Conservation (phyloP, 1,140 invertebrate genomes). For the Coelopa frigida region DNA sequence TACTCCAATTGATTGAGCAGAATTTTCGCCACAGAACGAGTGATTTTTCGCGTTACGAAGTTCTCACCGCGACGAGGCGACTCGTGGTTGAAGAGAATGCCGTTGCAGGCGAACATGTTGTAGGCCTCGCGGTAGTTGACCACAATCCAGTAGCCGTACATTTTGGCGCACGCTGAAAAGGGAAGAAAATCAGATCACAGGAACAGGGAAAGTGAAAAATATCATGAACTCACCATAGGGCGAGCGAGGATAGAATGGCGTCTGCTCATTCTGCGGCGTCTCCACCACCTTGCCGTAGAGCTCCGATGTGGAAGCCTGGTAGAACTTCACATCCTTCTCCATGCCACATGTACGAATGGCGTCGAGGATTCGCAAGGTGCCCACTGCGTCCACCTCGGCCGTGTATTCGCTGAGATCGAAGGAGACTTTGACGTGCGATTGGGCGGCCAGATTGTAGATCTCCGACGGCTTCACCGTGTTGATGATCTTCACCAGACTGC, state of each 20-base stretch:
- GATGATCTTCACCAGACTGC: slow-evolving; percentile 94
- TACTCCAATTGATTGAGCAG: slow-evolving; percentile 75
- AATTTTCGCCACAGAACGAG: slow-evolving; percentile 95
- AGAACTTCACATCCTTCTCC: slow-evolving; percentile 81
- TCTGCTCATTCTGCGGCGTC: slow-evolving; percentile 95
- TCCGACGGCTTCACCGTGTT: slow-evolving; percentile 79
- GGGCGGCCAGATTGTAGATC: slow-evolving; percentile 98
- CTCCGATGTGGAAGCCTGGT: slow-evolving; percentile 98
- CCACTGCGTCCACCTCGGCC: slow-evolving; percentile 97
- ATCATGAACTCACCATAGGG: slow-evolving; percentile 85
- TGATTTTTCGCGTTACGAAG: slow-evolving; percentile 99
- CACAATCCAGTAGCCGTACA: slow-evolving; percentile 99
- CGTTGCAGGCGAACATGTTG: slow-evolving; percentile 96
- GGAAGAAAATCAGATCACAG: background rate
- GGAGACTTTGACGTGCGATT: slow-evolving; percentile 96
- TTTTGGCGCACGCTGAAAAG: slow-evolving; percentile 84
- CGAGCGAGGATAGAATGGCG: slow-evolving; percentile 98
- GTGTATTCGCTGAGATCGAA: slow-evolving; percentile 99
- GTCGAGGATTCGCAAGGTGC: slow-evolving; percentile 89
- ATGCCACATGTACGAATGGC: slow-evolving; percentile 90
- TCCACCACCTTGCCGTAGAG: slow-evolving; percentile 96
- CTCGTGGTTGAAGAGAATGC: slow-evolving; percentile 99
- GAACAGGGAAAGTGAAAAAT: background rate
- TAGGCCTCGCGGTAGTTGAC: slow-evolving; percentile 98
- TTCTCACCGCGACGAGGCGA: slow-evolving; percentile 96